Evolutionary conservation across 1,140 invertebrate species (phyloP).

Genomic region (Drosophila teissieri): DNA sequence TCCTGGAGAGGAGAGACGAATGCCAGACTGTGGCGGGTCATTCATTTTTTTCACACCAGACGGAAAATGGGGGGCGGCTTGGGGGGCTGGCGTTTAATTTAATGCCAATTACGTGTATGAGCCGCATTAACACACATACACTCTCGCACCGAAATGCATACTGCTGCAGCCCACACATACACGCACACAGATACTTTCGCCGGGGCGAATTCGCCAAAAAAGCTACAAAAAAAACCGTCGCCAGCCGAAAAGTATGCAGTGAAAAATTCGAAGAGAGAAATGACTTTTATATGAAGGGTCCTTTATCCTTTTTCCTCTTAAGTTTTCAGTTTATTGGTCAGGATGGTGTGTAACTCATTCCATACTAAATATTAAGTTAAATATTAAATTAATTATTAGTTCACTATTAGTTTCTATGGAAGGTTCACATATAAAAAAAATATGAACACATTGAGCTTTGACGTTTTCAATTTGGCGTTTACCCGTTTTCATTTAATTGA

Average conservation of each 20-base stretch:
- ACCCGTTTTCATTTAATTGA: no score
- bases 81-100: conserved; percentile 72
- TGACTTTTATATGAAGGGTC: not conserved
- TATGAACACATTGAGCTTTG: no score
- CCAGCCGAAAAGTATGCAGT: conserved; percentile 64
- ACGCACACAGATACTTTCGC: conserved; percentile 60
- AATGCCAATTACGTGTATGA: conserved; percentile 83
- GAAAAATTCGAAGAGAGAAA: conserved; percentile 17
- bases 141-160: conserved; percentile 25
- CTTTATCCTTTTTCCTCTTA: not conserved
- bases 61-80: conserved; percentile 17
- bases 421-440: no score
- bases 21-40: conserved; percentile 60
- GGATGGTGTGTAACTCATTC: not conserved
- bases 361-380: not conserved
- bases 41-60: conserved; percentile 59
- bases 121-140: conserved; percentile 68
- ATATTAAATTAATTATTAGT: not conserved
- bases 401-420: not conserved
- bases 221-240: conserved; percentile 32
- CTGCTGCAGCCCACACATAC: conserved; percentile 24
- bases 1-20: conserved; percentile 33
- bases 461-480: no score
- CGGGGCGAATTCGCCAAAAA: conserved; percentile 51
- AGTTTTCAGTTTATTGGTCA: not conserved